Percentiles rank a stretch among this genome's conserved stretches.
Conservation (phyloP, 2,113 vertebrate species). For the Rhombomys opimus region DNA sequence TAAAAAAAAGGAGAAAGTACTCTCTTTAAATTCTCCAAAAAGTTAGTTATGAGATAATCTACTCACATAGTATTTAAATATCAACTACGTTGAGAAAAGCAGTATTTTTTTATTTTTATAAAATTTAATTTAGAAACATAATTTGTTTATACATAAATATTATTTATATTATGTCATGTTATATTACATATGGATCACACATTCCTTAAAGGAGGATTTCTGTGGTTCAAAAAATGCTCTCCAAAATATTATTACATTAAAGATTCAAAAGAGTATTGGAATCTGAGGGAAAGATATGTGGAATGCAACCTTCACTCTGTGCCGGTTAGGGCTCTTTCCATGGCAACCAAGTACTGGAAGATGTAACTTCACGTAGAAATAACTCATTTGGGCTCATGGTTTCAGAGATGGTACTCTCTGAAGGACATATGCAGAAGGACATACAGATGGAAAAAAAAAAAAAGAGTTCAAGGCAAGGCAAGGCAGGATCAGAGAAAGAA, state of each 20-base stretch:
- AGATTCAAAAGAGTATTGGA: background rate
- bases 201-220: background rate
- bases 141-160: background rate
- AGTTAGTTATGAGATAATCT: background rate
- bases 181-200: background rate
- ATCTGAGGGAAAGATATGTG: background rate
- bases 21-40: background rate
- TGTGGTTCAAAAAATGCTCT: background rate
- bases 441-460: background rate
- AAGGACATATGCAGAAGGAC: background rate
- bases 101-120: background rate
- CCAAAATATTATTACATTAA: background rate
- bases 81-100: background rate
- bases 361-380: background rate
- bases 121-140: background rate
- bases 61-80: background rate
- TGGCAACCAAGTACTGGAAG: background rate
- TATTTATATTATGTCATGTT: background rate
- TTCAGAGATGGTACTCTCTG: background rate
- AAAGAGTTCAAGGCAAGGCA: background rate
- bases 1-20: background rate
- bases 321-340: background rate
- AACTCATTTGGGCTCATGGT: background rate
- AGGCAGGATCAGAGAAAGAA: background rate
- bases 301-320: background rate